Conservation (phyloP, 1,140 invertebrate genomes). For the Leptopilina boulardi region DNA sequence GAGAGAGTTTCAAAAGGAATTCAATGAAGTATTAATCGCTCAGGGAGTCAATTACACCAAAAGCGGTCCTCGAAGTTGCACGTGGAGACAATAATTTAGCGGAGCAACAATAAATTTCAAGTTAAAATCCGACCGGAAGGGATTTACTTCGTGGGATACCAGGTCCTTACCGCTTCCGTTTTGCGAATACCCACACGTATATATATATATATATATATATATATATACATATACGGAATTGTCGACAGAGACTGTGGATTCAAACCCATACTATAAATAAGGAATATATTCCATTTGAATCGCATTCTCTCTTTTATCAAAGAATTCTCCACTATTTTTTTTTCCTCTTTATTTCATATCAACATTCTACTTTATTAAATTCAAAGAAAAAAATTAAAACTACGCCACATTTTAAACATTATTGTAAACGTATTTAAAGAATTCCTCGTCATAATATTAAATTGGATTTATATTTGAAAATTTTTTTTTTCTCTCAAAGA, state of each 20-base stretch:
- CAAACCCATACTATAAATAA: slow-evolving; percentile 1
- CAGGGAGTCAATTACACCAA: slow-evolving; percentile 51
- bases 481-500: too few relatives aligned
- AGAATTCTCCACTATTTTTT: slow-evolving; percentile 34
- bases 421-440: too few relatives aligned
- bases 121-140: slow-evolving; percentile 68
- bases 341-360: background rate
- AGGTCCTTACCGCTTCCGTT: slow-evolving; percentile 52
- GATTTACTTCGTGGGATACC: slow-evolving; percentile 62
- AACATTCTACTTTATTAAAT: slow-evolving; percentile 28
- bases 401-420: background rate
- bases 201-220: background rate
- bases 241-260: slow-evolving; percentile 15
- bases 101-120: slow-evolving; percentile 63
- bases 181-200: slow-evolving; percentile 38
- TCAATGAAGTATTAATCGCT: slow-evolving; percentile 64
- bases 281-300: slow-evolving; percentile 37
- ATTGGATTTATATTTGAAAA: too few relatives aligned
- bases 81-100: slow-evolving; percentile 65
- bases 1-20: slow-evolving; percentile 48
- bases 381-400: background rate
- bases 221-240: background rate
- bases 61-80: slow-evolving; percentile 48
- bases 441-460: too few relatives aligned
- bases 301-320: slow-evolving; percentile 41